Conservation (phyloP, 1,140 invertebrate species). For the Globodera rostochiensis region DNA sequence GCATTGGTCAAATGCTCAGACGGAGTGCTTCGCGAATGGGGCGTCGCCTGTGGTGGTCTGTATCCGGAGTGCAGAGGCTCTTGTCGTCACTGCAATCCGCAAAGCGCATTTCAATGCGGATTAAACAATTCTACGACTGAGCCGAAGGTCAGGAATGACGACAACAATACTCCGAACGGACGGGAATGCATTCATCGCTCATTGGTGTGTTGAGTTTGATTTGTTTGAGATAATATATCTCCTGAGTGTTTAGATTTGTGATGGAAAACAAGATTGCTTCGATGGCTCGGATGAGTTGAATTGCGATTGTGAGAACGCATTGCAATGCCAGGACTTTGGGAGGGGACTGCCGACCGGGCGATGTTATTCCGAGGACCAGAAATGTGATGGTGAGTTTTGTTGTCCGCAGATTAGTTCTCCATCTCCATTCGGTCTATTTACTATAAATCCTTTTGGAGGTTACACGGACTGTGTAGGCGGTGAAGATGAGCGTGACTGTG, state of each 20-base stretch:
- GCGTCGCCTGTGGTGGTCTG: slow-evolving; percentile 42
- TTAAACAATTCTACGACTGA: not conserved
- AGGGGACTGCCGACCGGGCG: slow-evolving; percentile 3
- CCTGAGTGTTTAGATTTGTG: slow-evolving; percentile 42
- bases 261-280: slow-evolving; percentile 38
- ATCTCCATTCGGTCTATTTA: not conserved
- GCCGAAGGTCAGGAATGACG: not conserved
- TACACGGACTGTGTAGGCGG: slow-evolving; percentile 39
- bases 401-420: too few species aligned
- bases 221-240: not conserved
- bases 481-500: slow-evolving; percentile 40
- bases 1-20: slow-evolving; percentile 27
- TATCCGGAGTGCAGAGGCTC: slow-evolving; percentile 17
- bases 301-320: slow-evolving; percentile 31
- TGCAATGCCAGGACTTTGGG: slow-evolving; percentile 71
- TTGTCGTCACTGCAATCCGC: slow-evolving; percentile 37
- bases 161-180: not conserved
- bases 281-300: slow-evolving; percentile 47
- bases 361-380: slow-evolving; percentile 24
- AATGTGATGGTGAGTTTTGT: slow-evolving; percentile 29
- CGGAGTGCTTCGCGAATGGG: slow-evolving; percentile 32
- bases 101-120: slow-evolving; percentile 37
- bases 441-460: slow-evolving; percentile 69
- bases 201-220: slow-evolving; percentile 10
- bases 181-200: slow-evolving; percentile 22